Base-by-base conservation (phyloP, 2,888 invertebrate genomes). In the Tiliacea citrago region DNA sequence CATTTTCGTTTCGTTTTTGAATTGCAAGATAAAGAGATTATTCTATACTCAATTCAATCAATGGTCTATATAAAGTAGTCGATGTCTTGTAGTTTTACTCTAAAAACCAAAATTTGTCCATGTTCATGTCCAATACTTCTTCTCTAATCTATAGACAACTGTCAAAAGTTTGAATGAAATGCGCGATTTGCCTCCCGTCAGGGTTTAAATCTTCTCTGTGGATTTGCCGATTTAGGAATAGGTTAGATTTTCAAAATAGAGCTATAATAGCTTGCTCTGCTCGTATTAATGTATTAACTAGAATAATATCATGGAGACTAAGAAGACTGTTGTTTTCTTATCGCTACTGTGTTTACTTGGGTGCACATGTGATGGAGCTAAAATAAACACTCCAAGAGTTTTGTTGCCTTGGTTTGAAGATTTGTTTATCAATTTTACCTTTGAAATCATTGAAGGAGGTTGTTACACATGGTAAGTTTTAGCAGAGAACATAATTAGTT, bases 391-490 rank as follows among this genome's bases (percentile, higher is more conserved):
- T 62, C 99, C 99, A 4, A 97, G 99, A 91, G 98, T 99, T 77
- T 96, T 99, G 71, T 96, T 99, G 74, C 99, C 99, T 18, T 98
- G 99, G 94, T 99, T 99, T 93, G 98, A 98, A 88, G 97, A 98
- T 90, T 97, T 98, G 75, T 97, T 98, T 71, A 97, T 98, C 24
- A 98, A 98, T 96, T 99, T 99, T 94, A 98, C 98, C 0, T 97
- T 99, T 87, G 98, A 99, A 97, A 99, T 99, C 3, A 97, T 98
- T 24, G 98, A 98, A 92, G 98, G 98, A 71, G 98, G 99, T 71
- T 99, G 99, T 95, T 99, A 99, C 93, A 97, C 97, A 97, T 99
- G 99, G 99, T 99, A 97, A 97, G 97, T 68, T n/a, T 21, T 10
- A 35, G 18, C n/a, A 29, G 39, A 21, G 13, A 60, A 29, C 10